These are phyloP conservation scores for Adelges cooleyi DNA, from an alignment of 1,140 invertebrate genomes.

Conservation along the genomic window DNA sequence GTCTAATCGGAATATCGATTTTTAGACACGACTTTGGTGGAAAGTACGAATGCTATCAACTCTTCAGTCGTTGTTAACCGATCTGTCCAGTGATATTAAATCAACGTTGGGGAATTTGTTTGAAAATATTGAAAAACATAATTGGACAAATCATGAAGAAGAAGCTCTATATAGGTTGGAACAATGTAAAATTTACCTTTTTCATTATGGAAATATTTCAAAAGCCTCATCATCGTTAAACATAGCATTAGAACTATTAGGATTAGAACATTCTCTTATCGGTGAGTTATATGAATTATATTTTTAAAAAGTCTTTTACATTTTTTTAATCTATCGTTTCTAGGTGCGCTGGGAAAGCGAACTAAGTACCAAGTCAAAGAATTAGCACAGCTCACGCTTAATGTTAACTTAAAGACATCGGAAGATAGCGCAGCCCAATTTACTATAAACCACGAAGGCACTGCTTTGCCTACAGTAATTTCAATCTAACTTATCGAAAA, in stretches of 20 bases:
- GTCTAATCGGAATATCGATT: too few relatives aligned
- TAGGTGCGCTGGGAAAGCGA: slow-evolving; percentile 71
- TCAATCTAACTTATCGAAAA: background rate
- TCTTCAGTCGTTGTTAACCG: slow-evolving; percentile 62
- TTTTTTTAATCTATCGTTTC: slow-evolving; percentile 31
- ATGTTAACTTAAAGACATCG: slow-evolving; percentile 43
- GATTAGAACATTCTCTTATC: slow-evolving; percentile 51
- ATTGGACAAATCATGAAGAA: slow-evolving; percentile 39
- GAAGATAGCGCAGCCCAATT: slow-evolving; percentile 37
- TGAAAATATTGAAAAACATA: slow-evolving; percentile 41
- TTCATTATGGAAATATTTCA: slow-evolving; percentile 59
- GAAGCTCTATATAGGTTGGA: slow-evolving; percentile 61
- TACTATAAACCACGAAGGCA: slow-evolving; percentile 40
- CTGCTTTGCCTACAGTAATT: slow-evolving; percentile 42
- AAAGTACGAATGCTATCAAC: slow-evolving; percentile 53
- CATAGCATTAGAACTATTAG: slow-evolving; percentile 50
- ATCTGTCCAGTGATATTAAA: slow-evolving; percentile 52
- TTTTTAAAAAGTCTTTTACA: background rate
- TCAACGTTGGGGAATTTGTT: slow-evolving; percentile 48
- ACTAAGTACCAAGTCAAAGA: slow-evolving; percentile 76
- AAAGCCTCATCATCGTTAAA: slow-evolving; percentile 55
- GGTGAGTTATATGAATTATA: slow-evolving; percentile 28
- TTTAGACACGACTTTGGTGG: slow-evolving; percentile 60
- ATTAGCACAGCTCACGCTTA: slow-evolving; percentile 66
- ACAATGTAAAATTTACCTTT: slow-evolving; percentile 53